phyloP scores from a whole-genome alignment of 2,888 invertebrate genomes.

The Netelia fuscicornis region DNA sequence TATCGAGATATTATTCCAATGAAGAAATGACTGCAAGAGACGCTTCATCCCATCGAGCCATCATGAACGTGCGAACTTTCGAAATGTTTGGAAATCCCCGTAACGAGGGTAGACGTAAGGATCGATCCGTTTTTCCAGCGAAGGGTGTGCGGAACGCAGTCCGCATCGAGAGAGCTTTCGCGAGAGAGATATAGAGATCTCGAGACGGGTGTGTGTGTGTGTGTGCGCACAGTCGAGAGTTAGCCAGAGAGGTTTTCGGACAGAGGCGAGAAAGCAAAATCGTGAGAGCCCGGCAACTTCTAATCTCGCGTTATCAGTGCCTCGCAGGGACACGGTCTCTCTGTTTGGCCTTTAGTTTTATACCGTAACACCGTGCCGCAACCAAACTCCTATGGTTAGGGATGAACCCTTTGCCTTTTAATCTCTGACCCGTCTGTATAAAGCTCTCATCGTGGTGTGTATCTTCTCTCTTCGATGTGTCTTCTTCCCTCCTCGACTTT shows the following conservation, averaged over 20 bases:
- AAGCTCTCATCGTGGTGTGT: conserved; percentile 18
- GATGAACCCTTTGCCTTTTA: conserved; percentile 59
- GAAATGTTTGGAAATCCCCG: conserved; percentile 48
- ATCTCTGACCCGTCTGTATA: conserved; percentile 54
- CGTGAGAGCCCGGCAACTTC: conserved; percentile 52
- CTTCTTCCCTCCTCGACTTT: conserved; percentile 14
- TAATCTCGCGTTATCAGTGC: conserved; percentile 67
- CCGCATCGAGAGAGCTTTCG: conserved; percentile 4
- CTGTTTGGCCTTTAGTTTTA: conserved; percentile 61
- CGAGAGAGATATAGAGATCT: conserved; percentile 19
- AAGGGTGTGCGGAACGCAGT: conserved; percentile 26
- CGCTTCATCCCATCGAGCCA: not conserved
- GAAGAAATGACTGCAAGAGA: not conserved
- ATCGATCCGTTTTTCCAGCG: conserved; percentile 26
- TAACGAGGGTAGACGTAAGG: conserved; percentile 33
- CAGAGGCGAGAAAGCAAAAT: conserved; percentile 53
- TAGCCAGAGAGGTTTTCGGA: not conserved
- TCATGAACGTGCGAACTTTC: conserved; percentile 26
- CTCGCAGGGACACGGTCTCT: conserved; percentile 29
- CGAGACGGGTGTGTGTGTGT: not conserved
- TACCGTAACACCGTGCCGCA: conserved; percentile 31
- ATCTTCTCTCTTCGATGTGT: conserved; percentile 30
- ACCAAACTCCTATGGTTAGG: conserved; percentile 8
- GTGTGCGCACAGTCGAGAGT: not conserved
- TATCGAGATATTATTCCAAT: not conserved